Conservation (phyloP, 2,797 vertebrate genomes). For the Mycteria americana region DNA sequence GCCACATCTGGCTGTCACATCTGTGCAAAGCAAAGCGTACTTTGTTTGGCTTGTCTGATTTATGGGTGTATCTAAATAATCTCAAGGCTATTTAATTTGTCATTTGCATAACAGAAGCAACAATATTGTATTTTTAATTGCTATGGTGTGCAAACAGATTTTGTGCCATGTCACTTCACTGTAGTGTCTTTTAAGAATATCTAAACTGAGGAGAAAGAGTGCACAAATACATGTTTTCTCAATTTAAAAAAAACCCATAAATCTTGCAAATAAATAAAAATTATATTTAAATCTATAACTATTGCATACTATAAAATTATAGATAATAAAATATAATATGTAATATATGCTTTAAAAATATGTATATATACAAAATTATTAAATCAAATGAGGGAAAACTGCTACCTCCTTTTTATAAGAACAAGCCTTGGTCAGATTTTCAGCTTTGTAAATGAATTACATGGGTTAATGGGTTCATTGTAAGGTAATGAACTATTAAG, state of each 20-base stretch:
- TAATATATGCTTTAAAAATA: background rate
- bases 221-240: background rate
- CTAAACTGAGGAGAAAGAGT: background rate
- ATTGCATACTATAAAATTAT: background rate
- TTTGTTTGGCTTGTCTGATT: constrained; percentile 44
- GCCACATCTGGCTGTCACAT: constrained; percentile 60
- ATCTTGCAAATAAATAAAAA: background rate
- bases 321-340: background rate
- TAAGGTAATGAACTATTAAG: background rate
- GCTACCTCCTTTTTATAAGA: background rate
- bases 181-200: background rate
- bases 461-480: background rate
- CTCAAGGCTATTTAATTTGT: background rate
- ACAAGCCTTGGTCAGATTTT: background rate
- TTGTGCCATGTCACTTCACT: background rate
- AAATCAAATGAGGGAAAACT: background rate
- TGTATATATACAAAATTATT: background rate
- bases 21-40: constrained; percentile 18
- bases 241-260: background rate
- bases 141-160: background rate
- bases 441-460: background rate
- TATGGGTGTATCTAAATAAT: constrained; percentile 25
- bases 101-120: constrained; percentile 32
- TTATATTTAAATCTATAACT: background rate
- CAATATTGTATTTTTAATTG: constrained; percentile 17